Evolutionary conservation across 2,113 vertebrate genomes (phyloP).

Genomic region (Lagopus leucura): DNA sequence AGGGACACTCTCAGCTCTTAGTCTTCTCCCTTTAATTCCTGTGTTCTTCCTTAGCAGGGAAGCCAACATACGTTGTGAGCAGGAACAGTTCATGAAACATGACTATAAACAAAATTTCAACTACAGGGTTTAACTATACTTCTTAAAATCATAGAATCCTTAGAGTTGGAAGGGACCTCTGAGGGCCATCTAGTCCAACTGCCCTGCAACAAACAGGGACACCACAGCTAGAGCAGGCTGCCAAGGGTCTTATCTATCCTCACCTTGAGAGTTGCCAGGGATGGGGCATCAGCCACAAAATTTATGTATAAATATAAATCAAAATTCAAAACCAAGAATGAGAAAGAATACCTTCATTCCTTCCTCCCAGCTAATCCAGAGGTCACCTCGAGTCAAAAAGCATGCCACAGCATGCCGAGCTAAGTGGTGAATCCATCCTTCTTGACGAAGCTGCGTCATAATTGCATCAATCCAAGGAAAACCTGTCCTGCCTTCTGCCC

Average conservation of each 20-base stretch:
- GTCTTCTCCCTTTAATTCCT: neutral
- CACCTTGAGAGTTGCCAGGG: too few species aligned
- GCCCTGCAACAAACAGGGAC: too few species aligned
- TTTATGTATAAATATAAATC: too few species aligned
- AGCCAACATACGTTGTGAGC: neutral
- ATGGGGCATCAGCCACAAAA: too few species aligned
- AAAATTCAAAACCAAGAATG: neutral
- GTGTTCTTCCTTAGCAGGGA: neutral
- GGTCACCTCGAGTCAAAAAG: constrained; percentile 94
- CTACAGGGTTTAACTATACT: neutral
- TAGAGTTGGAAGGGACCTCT: too few species aligned
- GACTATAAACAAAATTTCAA: neutral
- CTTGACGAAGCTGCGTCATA: constrained; percentile 97
- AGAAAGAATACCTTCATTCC: constrained; percentile 89
- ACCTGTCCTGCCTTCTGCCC: constrained; percentile 94
- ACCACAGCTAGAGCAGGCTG: too few species aligned
- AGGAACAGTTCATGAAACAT: neutral
- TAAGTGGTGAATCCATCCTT: constrained; percentile 98
- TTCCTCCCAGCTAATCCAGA: constrained; percentile 99
- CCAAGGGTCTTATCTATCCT: too few species aligned
- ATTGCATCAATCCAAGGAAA: constrained; percentile 99
- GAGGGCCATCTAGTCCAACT: too few species aligned
- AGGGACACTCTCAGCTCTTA: neutral
- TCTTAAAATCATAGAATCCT: too few species aligned
- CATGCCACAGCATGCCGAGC: constrained; percentile 96